Conservation (phyloP, 2,113 vertebrate species). For the Tyto alba region DNA sequence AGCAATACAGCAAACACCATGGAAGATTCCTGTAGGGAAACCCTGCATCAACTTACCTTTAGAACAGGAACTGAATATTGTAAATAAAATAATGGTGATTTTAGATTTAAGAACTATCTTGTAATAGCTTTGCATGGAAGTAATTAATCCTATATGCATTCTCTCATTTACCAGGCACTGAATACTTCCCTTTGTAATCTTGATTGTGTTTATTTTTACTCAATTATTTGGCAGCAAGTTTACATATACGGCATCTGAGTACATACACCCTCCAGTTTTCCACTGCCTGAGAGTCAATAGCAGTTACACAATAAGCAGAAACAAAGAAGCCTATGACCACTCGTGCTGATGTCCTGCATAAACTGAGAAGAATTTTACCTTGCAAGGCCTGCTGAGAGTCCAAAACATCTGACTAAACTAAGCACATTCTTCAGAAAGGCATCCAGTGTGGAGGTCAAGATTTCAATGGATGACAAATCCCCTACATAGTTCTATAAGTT, state of each 20-base stretch:
- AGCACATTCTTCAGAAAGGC: neutral
- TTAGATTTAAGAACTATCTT: neutral
- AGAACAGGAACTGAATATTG: neutral
- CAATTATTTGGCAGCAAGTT: neutral
- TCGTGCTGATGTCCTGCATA: neutral
- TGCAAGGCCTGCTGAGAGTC: neutral
- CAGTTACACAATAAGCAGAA: neutral
- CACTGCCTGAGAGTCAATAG: neutral
- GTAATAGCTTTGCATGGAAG: neutral
- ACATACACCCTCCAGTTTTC: neutral
- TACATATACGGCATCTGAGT: neutral
- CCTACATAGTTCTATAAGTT: neutral
- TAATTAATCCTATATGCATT: neutral
- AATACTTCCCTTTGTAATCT: neutral
- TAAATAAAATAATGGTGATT: neutral
- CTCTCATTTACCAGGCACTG: neutral
- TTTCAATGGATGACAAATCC: neutral
- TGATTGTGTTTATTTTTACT: neutral
- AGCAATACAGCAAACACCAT: neutral
- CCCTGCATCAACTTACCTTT: neutral
- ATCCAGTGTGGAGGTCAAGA: neutral
- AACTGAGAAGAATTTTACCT: neutral
- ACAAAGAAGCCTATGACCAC: neutral
- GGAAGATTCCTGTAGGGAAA: neutral
- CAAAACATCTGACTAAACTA: neutral